phyloP scores from a whole-genome alignment of 2,888 invertebrate genomes.

The Hymenopus coronatus region DNA sequence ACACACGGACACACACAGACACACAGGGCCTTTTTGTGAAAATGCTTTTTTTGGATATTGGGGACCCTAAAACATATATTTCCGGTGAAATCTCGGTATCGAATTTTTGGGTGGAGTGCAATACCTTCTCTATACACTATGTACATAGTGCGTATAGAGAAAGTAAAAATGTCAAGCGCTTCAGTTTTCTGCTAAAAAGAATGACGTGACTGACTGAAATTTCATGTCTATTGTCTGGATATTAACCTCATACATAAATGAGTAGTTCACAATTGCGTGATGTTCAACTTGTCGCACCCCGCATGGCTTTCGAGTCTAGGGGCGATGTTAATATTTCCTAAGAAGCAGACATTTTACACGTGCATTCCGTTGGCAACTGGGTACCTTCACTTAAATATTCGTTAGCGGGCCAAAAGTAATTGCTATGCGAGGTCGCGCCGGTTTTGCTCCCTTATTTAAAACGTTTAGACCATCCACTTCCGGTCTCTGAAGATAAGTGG shows the following conservation, averaged over 20 bases:
- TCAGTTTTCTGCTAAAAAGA: too few relatives aligned
- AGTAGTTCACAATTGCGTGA: background rate
- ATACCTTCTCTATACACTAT: too few relatives aligned
- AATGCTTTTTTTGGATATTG: too few relatives aligned
- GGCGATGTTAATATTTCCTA: background rate
- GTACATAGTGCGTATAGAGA: too few relatives aligned
- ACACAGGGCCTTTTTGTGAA: too few relatives aligned
- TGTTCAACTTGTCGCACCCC: background rate
- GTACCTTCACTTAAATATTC: background rate
- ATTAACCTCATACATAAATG: background rate
- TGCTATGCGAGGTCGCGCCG: background rate
- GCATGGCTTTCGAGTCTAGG: background rate
- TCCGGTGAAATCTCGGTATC: too few relatives aligned
- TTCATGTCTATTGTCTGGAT: background rate
- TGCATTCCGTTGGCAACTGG: background rate
- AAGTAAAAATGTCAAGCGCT: too few relatives aligned
- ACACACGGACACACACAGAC: too few relatives aligned
- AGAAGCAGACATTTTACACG: background rate
- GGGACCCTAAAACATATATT: too few relatives aligned
- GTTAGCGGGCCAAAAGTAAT: background rate
- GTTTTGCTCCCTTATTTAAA: background rate
- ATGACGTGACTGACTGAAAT: background rate
- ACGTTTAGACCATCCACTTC: background rate
- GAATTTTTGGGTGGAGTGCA: too few relatives aligned
- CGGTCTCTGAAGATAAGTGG: background rate